These are phyloP conservation scores for Agonopterix heracliana DNA, from an alignment of 2,888 invertebrate species.

Conservation along the genomic window DNA sequence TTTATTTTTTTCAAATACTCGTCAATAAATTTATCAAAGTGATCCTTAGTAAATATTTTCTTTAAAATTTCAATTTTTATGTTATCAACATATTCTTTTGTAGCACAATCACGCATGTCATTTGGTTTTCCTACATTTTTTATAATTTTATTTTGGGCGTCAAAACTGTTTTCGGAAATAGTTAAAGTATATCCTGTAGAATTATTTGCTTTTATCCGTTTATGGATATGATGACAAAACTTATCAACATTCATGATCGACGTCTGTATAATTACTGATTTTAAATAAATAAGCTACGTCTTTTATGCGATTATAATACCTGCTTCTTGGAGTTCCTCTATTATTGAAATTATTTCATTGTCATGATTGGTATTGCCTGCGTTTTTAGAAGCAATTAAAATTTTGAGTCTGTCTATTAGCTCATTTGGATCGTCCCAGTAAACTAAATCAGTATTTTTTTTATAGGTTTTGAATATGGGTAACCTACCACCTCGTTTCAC, in stretches of 20 bases:
- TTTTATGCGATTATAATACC: constrained; percentile 8
- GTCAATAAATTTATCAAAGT: neutral
- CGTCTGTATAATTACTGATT: neutral
- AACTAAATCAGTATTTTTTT: constrained; percentile 7
- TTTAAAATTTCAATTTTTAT: neutral
- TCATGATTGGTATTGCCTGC: constrained; percentile 17
- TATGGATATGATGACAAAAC: constrained; percentile 3
- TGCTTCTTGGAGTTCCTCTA: constrained; percentile 23
- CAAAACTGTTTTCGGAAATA: neutral
- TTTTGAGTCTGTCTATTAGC: constrained; percentile 13
- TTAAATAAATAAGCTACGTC: neutral
- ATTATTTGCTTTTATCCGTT: neutral
- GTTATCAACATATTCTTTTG: neutral
- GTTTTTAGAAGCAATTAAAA: constrained; percentile 14
- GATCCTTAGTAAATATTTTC: neutral
- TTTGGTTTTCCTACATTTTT: neutral
- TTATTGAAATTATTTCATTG: constrained; percentile 31
- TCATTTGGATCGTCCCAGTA: constrained; percentile 16
- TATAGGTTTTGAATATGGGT: constrained; percentile 7
- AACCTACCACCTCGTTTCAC: neutral
- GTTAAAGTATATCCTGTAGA: neutral
- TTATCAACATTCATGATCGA: constrained; percentile 1
- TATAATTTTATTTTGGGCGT: neutral
- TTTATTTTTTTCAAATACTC: neutral
- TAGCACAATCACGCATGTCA: neutral